Conservation (phyloP, 2,888 invertebrate species). For the Coenonympha glycerion region DNA sequence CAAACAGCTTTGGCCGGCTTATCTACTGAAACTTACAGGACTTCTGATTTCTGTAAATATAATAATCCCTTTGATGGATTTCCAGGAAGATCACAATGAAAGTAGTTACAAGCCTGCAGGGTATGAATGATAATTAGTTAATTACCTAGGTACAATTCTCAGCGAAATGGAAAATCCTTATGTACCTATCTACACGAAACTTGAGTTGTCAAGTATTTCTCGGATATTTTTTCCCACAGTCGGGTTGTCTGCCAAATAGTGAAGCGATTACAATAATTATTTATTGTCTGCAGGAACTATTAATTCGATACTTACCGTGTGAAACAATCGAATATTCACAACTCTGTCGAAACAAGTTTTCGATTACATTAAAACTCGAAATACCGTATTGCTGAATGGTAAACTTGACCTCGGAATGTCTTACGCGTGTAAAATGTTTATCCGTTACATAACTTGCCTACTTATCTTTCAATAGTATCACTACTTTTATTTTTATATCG, state of each 20-base stretch:
- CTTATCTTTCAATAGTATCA: slow-evolving; percentile 16
- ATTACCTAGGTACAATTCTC: too few relatives aligned
- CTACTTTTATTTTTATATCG: slow-evolving; percentile 10
- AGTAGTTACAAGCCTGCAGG: slow-evolving; percentile 26
- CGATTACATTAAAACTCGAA: slow-evolving; percentile 4
- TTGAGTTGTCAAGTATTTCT: slow-evolving; percentile 17
- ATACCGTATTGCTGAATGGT: slow-evolving; percentile 7
- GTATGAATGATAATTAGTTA: too few relatives aligned
- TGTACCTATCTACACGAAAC: slow-evolving; percentile 17
- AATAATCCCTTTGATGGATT: too few relatives aligned
- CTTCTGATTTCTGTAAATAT: too few relatives aligned
- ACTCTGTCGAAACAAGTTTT: slow-evolving; percentile 4
- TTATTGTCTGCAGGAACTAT: not conserved
- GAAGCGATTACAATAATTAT: not conserved
- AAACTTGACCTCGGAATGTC: slow-evolving; percentile 25
- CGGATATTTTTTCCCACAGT: not conserved
- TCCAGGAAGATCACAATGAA: slow-evolving; percentile 28
- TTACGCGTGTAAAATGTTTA: slow-evolving; percentile 15
- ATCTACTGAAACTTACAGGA: too few relatives aligned
- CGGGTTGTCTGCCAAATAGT: not conserved
- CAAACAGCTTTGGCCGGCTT: too few relatives aligned
- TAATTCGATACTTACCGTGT: not conserved
- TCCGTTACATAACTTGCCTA: slow-evolving; percentile 14
- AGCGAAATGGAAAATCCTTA: slow-evolving; percentile 29
- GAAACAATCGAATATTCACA: not conserved